These are phyloP conservation scores for Drosophila subobscura DNA, from an alignment of 1,140 invertebrate genomes.

Conservation along the genomic window DNA sequence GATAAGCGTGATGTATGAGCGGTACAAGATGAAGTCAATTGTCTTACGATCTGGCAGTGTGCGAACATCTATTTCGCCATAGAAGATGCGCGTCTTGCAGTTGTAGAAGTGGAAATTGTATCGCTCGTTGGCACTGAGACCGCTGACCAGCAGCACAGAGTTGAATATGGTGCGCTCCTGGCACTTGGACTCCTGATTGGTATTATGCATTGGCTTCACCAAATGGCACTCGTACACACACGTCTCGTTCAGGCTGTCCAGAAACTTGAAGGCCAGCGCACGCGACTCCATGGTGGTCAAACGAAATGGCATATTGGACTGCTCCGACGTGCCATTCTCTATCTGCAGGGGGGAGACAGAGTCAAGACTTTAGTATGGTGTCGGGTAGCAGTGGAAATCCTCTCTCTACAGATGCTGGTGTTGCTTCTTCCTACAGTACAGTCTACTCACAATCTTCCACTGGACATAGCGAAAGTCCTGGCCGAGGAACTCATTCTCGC, in stretches of 20 bases:
- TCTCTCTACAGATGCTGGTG: not conserved
- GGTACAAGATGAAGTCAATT: not conserved
- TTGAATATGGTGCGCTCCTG: slow-evolving; percentile 66
- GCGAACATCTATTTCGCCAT: slow-evolving; percentile 72
- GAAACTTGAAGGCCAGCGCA: slow-evolving; percentile 68
- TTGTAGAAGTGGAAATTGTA: slow-evolving; percentile 76
- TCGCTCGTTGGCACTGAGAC: slow-evolving; percentile 57
- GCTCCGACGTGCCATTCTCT: slow-evolving; percentile 75
- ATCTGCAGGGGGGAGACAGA: slow-evolving; percentile 40
- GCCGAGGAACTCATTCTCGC: slow-evolving; percentile 71
- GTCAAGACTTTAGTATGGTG: slow-evolving; percentile 5
- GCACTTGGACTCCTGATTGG: slow-evolving; percentile 66
- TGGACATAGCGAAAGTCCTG: slow-evolving; percentile 83
- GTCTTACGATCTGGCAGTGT: slow-evolving; percentile 78
- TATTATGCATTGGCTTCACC: slow-evolving; percentile 53
- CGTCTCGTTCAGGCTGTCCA: slow-evolving; percentile 74
- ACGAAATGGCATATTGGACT: slow-evolving; percentile 71
- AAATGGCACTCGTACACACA: slow-evolving; percentile 75
- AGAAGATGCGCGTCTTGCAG: slow-evolving; percentile 72
- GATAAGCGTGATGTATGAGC: no score
- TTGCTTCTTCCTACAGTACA: slow-evolving; percentile 65
- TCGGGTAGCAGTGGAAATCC: not conserved
- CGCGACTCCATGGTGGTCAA: slow-evolving; percentile 73
- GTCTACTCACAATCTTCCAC: slow-evolving; percentile 83
- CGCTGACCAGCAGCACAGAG: slow-evolving; percentile 64